Conservation (phyloP, 37 sponge, comb jelly and placozoan genomes). For the Corticium candelabrum region DNA sequence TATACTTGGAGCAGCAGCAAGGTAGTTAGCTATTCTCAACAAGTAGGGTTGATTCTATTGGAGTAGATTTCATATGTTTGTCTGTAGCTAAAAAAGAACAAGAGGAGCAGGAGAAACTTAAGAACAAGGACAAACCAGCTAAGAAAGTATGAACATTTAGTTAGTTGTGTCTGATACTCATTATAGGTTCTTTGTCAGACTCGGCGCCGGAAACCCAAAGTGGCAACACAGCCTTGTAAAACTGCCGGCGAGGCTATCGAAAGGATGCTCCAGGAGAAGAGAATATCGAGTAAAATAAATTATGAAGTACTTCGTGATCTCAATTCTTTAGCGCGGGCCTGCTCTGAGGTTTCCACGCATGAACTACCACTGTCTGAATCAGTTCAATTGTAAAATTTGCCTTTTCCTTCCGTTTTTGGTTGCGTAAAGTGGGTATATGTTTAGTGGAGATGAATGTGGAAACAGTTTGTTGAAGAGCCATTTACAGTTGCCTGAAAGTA, state of each 20-base stretch:
- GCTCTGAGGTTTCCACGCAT: too few species aligned
- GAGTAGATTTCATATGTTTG: not conserved
- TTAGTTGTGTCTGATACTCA: too few species aligned
- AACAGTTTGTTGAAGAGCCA: not conserved
- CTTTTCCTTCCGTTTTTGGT: too few species aligned
- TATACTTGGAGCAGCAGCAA: conserved; percentile 58
- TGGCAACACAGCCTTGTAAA: conserved; percentile 16
- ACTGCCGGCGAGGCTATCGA: conserved; percentile 92
- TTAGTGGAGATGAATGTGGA: not conserved
- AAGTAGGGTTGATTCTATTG: not conserved
- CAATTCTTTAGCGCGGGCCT: too few species aligned
- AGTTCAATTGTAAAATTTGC: too few species aligned
- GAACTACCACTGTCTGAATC: too few species aligned
- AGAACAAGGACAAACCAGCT: not conserved
- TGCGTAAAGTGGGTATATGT: not conserved
- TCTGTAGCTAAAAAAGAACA: not conserved
- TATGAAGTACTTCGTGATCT: conserved; percentile 78
- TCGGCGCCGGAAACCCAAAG: not conserved
- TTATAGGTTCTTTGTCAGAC: too few species aligned
- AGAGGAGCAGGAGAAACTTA: not conserved
- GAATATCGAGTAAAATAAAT: conserved; percentile 84
- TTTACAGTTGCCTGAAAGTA: not conserved
- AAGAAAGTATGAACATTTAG: too few species aligned
- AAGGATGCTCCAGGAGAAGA: conserved; percentile 88
- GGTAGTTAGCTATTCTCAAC: conserved; percentile 5